These are phyloP conservation scores for Hyles euphorbiae DNA, from an alignment of 1,140 invertebrate genomes.

Conservation along the genomic window DNA sequence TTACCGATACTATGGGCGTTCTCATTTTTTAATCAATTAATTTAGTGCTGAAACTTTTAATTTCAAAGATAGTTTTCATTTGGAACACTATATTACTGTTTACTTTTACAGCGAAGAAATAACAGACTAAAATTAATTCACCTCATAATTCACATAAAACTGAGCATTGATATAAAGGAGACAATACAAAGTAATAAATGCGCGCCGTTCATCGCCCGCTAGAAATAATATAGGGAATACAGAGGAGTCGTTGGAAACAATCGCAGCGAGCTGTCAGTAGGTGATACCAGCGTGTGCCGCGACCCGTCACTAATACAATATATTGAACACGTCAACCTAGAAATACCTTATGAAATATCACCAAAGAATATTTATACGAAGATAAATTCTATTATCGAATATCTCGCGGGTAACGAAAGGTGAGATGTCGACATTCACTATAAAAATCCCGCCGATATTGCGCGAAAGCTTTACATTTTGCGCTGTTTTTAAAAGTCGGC, in stretches of 20 bases:
- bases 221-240: constrained; percentile 11
- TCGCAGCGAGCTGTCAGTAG: constrained; percentile 20
- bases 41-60: no score
- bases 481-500: no score
- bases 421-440: constrained; percentile 1
- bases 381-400: constrained; percentile 4
- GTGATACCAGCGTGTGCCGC: constrained; percentile 22
- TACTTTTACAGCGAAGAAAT: no score
- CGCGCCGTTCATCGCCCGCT: not conserved
- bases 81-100: no score
- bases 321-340: constrained; percentile 34
- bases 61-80: no score
- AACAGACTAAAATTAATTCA: no score
- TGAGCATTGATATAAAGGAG: not conserved
- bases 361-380: constrained; percentile 11
- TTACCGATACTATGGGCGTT: no score
- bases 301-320: constrained; percentile 42
- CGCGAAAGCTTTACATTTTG: not conserved
- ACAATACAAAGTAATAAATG: not conserved
- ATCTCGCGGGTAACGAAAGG: not conserved
- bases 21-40: no score
- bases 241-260: constrained; percentile 13
- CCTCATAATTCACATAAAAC: no score
- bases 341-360: constrained; percentile 17
- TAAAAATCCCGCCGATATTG: not conserved